Percentiles rank a stretch among this genome's conserved stretches.
Evolutionary conservation across 1,140 invertebrate genomes (phyloP).

Genomic region (Doryteuthis pealeii): DNA sequence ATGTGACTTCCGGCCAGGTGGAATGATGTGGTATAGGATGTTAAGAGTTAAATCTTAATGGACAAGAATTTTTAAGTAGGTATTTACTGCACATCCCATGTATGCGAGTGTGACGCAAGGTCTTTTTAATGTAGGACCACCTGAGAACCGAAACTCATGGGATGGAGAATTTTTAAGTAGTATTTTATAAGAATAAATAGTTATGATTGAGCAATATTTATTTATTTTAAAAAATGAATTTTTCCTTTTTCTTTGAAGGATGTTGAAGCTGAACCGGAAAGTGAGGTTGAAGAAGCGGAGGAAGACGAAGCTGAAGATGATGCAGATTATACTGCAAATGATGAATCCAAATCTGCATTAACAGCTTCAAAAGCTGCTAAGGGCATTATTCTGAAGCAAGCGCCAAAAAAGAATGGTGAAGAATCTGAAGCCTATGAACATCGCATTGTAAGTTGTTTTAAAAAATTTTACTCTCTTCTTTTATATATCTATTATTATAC

Average conservation of each 20-base stretch:
- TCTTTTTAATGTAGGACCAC: no score
- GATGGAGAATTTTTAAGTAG: no score
- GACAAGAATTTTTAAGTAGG: no score
- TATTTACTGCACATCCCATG: no score
- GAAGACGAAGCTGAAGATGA: conserved; percentile 33
- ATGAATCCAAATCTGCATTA: conserved; percentile 35
- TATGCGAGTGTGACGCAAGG: no score
- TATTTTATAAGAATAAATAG: no score
- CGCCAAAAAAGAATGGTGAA: neutral
- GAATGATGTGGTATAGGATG: no score
- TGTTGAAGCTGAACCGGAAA: neutral
- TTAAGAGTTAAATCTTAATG: no score
- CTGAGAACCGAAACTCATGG: no score
- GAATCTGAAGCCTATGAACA: neutral
- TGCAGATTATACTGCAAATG: conserved; percentile 50
- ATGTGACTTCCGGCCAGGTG: no score
- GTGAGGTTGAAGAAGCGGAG: conserved; percentile 13
- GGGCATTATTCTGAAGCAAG: neutral
- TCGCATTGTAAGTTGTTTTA: neutral
- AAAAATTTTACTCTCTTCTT: neutral
- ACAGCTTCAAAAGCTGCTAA: conserved; percentile 7
- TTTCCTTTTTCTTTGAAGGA: conserved; percentile 38
- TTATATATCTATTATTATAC: neutral
- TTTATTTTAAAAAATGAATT: conserved; percentile 5
- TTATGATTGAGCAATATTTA: no score